Percentiles rank a stretch among this genome's conserved stretches.
phyloP scores from a whole-genome alignment of 1,140 invertebrate genomes.

The Rhagoletis zephyria region DNA sequence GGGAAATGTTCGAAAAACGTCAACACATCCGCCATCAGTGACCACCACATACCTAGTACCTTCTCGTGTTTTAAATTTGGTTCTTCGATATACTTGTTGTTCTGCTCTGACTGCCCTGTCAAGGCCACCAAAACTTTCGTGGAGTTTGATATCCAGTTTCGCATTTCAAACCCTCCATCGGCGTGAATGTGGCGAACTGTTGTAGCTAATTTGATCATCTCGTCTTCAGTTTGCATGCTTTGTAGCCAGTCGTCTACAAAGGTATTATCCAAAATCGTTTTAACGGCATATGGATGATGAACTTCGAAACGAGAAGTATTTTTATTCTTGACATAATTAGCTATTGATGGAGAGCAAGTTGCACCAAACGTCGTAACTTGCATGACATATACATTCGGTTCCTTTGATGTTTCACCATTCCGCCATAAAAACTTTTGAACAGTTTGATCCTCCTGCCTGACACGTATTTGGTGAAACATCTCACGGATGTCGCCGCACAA shows the following conservation, averaged over 20 bases:
- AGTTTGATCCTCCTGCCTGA: conserved; percentile 14
- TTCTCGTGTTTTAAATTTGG: conserved; percentile 26
- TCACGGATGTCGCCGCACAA: conserved; percentile 31
- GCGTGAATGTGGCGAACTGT: conserved; percentile 60
- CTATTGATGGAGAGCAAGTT: conserved; percentile 17
- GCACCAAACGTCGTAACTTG: conserved; percentile 5
- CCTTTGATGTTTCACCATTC: conserved; percentile 20
- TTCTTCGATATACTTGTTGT: not conserved
- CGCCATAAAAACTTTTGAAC: conserved; percentile 34
- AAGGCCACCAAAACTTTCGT: not conserved
- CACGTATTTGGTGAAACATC: too few relatives aligned
- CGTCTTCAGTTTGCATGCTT: not conserved
- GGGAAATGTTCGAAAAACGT: conserved; percentile 35
- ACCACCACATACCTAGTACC: conserved; percentile 55
- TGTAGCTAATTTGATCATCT: conserved; percentile 50
- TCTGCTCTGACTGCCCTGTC: not conserved
- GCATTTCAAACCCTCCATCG: conserved; percentile 58
- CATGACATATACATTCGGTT: conserved; percentile 37
- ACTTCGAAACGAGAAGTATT: not conserved
- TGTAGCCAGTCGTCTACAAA: not conserved
- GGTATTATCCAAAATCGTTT: not conserved
- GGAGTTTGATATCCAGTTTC: conserved; percentile 54
- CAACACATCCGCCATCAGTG: not conserved
- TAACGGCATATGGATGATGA: not conserved
- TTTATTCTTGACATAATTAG: conserved; percentile 33